Evolutionary conservation across 92 coral and sea anemone genomes (phyloP).

Genomic region (Parazoanthus darwini): DNA sequence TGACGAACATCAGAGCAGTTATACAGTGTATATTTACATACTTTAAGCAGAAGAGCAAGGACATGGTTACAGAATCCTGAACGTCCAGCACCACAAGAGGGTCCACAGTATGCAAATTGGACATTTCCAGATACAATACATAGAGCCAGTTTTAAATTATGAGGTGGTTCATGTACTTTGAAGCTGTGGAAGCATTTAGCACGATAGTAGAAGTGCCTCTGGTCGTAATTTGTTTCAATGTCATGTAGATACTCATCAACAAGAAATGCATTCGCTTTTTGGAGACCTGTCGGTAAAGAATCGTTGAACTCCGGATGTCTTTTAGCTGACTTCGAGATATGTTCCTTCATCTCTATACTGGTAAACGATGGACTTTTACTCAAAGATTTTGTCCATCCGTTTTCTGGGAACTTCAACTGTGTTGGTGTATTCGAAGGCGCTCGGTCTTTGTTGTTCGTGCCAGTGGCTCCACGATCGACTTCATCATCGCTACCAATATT

Average conservation of each 20-base stretch:
- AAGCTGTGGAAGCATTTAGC: constrained; percentile 63
- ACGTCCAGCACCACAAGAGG: constrained; percentile 40
- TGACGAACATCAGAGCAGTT: constrained; percentile 22
- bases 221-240: constrained; percentile 44
- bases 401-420: constrained; percentile 16
- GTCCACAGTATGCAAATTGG: constrained; percentile 43
- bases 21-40: constrained; percentile 42
- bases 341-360: constrained; percentile 53
- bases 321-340: constrained; percentile 41
- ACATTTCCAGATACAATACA: constrained; percentile 59
- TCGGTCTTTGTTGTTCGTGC: not conserved
- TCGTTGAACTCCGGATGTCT: too few species aligned
- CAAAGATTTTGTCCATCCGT: constrained; percentile 55
- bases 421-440: not conserved
- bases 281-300: constrained; percentile 49
- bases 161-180: constrained; percentile 54
- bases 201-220: constrained; percentile 39
- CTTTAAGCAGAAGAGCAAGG: constrained; percentile 40
- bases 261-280: constrained; percentile 52
- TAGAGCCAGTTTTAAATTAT: constrained; percentile 39
- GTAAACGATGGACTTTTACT: constrained; percentile 43
- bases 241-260: constrained; percentile 60
- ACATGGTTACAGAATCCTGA: constrained; percentile 47
- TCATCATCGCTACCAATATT: too few species aligned
- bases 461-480: too few species aligned